Base-by-base conservation (phyloP, 1,140 invertebrate species). In the Anoplolepis gracilipes region DNA sequence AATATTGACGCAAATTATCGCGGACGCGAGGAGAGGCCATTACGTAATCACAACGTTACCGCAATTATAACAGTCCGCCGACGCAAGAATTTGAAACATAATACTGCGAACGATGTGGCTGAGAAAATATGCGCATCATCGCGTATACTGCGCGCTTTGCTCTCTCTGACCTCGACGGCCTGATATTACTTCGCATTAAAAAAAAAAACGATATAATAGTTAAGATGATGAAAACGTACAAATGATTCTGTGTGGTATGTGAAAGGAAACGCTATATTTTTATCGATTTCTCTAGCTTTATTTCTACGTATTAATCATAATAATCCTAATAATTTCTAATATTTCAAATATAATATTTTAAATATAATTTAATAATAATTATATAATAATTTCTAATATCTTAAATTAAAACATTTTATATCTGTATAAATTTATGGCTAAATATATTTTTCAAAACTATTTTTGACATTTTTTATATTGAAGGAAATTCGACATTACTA, bases 1-100 rank as follows among this genome's bases (percentile, higher is more conserved):
- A 67, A 79, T 85, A 49, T 73, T 72, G 65, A n/a, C 33, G 70
- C 81, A 49, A 88, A 88, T 85, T 88, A 84, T 88, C 85, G 81
- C 65, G 11, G 16, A 55, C 81, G 65, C 72, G 86, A 49, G 72
- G 55, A 22, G 8, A 16, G 42, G 16, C 5, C 8, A 11, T 89
- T 89, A 67, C 75, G 82, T 25, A 88, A 85, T 75, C 61, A 61
- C 36, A n/a, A 46, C n/a, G 39, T 75, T 67, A 78, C 16, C 13
- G 69, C 69, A 87, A 87, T 72, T 87, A 61, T 61, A 59, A 77
- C 77, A 53, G 61, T 55, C 62, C 57, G 25, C 13, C 57, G 16
- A 25, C 25, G 62, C 13, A 67, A 25, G 62, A 84, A 55, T 84
- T 64, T 53, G 55, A 78, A 69, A 61, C 28, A 49, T 3, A 75